Evolutionary conservation across 2,797 vertebrate species (phyloP), one percentile per base, ranked within the genome.

Genomic region (Coregonus suidteri): DNA sequence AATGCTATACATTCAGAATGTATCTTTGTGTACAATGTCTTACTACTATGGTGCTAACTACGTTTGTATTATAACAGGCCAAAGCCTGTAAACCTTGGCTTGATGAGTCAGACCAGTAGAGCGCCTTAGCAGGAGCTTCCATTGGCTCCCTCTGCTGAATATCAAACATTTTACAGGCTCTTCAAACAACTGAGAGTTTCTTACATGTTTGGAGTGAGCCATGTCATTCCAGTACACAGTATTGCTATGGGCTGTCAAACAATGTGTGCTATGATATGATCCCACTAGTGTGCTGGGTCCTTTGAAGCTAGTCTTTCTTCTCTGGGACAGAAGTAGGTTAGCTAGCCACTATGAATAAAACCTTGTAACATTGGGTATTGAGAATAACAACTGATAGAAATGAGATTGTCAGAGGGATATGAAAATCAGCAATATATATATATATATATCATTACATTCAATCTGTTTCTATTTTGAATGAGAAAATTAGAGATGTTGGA

Each of bases 141-240:
- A 82, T 74, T 82, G 73, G 76, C 75, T 78, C 75, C 59, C 82
- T 83, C 73, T 74, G 53, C 35, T 88, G 76, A 86, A 87, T 82
- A 75, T 71, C 72, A 76, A 86, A 56, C 35, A 82, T 78, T 85
- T 83, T 79, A 84, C 69, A 35, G 52, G 74, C 37, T 84, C 62
- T 72, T 25, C 65, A 81, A 74, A 81, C 76, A 80, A 71, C 82
- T 47, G 41, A 77, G 82, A 25, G 30, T 62, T 77, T 47, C 18
- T 53, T 51, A 35, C 76, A 73, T 82, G 41, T 74, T 6, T 73
- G 68, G 41, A 77, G 69, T 74, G 76, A 79, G 37, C 54, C 64
- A 47, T 79, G 71, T 47, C 69, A 69, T 54, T 72, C 47, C 51
- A 30, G 5, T 25, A 20, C 51, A 78, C 78, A 79, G 65, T 72